Percentiles rank a stretch among this genome's conserved stretches.
phyloP scores from a whole-genome alignment of 2,113 vertebrate genomes.

The Myotis brandtii region DNA sequence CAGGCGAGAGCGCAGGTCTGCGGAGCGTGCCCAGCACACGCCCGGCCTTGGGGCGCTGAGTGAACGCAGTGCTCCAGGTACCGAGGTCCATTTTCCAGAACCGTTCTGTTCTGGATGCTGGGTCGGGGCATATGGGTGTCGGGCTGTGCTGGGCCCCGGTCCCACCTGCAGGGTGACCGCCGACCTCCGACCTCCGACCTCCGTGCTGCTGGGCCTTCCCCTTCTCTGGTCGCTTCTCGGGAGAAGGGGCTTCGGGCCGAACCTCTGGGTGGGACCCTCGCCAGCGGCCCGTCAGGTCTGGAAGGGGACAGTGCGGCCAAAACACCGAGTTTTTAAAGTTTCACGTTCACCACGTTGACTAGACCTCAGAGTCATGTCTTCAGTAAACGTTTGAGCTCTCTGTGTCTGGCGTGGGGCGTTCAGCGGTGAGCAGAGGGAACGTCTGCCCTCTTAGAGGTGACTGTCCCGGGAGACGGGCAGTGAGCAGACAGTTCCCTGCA shows the following conservation, averaged over 20 bases:
- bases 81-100: background rate
- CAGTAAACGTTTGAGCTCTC: background rate
- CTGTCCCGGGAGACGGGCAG: background rate
- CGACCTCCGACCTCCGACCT: too few relatives aligned
- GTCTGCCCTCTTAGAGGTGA: background rate
- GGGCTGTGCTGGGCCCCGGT: background rate
- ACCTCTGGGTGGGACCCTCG: background rate
- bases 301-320: background rate
- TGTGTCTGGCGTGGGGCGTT: background rate
- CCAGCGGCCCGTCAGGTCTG: background rate
- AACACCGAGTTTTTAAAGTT: background rate
- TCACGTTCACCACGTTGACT: background rate
- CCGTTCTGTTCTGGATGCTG: background rate
- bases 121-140: background rate
- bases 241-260: background rate
- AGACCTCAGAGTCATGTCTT: background rate
- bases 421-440: background rate
- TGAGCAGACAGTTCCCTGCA: background rate
- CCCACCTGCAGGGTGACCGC: background rate
- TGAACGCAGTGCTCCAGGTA: accelerated
- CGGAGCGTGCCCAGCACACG: background rate
- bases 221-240: background rate
- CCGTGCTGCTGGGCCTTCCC: background rate
- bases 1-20: too few relatives aligned
- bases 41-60: background rate